These are phyloP conservation scores for Oreochromis tanganicae DNA, from an alignment of 2,113 vertebrate genomes.

Conservation along the genomic window DNA sequence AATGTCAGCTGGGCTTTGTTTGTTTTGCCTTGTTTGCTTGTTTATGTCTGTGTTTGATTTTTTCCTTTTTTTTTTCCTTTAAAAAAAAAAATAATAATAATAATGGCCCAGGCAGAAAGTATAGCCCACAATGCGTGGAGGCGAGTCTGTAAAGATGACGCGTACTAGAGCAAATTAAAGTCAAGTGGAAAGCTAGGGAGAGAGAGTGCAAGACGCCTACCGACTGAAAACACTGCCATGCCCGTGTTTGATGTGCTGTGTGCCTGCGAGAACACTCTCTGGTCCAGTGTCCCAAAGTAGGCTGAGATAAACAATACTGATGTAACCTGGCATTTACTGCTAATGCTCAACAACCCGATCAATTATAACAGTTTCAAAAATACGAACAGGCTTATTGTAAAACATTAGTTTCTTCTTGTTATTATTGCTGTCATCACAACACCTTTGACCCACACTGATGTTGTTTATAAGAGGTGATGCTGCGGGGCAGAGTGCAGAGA, in stretches of 20 bases:
- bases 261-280: slow-evolving; percentile 25
- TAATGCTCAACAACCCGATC: not conserved
- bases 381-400: not conserved
- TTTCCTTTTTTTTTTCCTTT: not conserved
- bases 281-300: slow-evolving; percentile 47
- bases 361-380: slow-evolving; percentile 25
- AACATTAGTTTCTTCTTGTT: not conserved
- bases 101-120: slow-evolving; percentile 18
- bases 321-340: slow-evolving; percentile 41
- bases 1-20: not conserved
- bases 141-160: slow-evolving; percentile 51
- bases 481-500: slow-evolving; percentile 12
- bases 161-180: slow-evolving; percentile 48
- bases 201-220: slow-evolving; percentile 42
- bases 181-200: slow-evolving; percentile 34
- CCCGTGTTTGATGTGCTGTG: slow-evolving; percentile 41
- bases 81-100: not conserved
- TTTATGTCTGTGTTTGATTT: not conserved
- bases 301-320: slow-evolving; percentile 42
- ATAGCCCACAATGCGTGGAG: slow-evolving; percentile 49
- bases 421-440: not conserved
- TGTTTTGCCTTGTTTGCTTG: slow-evolving; percentile 6
- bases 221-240: slow-evolving; percentile 36
- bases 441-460: not conserved
- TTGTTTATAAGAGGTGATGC: not conserved